Evolutionary conservation across 2,888 invertebrate genomes (phyloP), one percentile per base, ranked within the genome.

Genomic region (Orthosia cruda): DNA sequence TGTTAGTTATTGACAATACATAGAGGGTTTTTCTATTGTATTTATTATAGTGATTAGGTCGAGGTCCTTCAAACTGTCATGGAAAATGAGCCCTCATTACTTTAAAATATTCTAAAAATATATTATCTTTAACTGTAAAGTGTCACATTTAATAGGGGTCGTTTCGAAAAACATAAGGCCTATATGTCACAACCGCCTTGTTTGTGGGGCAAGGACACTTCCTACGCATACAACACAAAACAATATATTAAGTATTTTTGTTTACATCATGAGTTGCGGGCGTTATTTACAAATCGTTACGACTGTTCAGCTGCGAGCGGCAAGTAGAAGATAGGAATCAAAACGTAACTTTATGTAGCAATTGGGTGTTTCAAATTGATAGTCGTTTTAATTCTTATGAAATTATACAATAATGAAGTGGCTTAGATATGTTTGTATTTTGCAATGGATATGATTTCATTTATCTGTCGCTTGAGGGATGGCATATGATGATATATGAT

Each of bases 201-300:
- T 2, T 26, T 74, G 71, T 67, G 13, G 83, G 78, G 2, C 83
- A 82, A 85, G 86, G 83, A 72, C 69, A 20, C 47, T 54, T 58
- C 85, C 65, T 52, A 78, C 73, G 62, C 66, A 50, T 47, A 26
- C 65, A 20, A 54, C 26, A 15, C 26, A 40, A 77, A 67, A 74
- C 72, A 49, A 54, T 32, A 73, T 65, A 52, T 20, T 70, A 40
- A 40, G 40, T 40, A 69, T 69, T 26, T 55, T 50, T 58, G 9
- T 61, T 26, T 69, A 63, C 71, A 49, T 57, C 68, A 61, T 45
- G 49, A 9, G n/a, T 12, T 15, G 55, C 50, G n/a, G 4, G 40
- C 18, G 5, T 54, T 62, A 32, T 62, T 45, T 57, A 54, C 58
- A 73, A 54, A 54, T 32, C 16, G 74, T 74, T 67, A 52, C 15